Conservation (phyloP, 2,888 invertebrate species). For the Syritta pipiens region DNA sequence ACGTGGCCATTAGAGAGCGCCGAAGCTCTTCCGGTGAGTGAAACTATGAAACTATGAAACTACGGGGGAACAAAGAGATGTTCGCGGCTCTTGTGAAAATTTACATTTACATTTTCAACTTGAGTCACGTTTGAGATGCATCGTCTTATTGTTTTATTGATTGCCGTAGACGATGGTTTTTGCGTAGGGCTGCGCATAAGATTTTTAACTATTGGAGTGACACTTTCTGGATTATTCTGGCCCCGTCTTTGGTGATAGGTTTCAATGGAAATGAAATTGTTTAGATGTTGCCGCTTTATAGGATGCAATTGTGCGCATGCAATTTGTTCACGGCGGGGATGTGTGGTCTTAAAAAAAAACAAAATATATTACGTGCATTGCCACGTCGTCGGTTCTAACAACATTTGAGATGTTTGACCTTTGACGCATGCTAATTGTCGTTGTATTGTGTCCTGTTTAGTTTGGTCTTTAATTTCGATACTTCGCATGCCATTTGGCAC, state of each 20-base stretch:
- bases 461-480: too few species aligned
- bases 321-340: too few species aligned
- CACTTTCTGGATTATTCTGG: background rate
- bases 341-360: too few species aligned
- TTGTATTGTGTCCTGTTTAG: too few species aligned
- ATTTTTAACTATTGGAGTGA: background rate
- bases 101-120: slow-evolving; percentile 31
- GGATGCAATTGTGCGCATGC: slow-evolving; percentile 1
- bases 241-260: background rate
- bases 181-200: background rate
- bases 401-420: too few species aligned
- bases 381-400: too few species aligned
- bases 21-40: slow-evolving; percentile 47
- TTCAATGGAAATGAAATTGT: background rate
- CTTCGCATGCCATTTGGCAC: too few species aligned
- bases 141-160: slow-evolving; percentile 15
- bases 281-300: background rate
- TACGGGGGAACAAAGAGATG: slow-evolving; percentile 6
- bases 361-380: too few species aligned
- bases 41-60: background rate
- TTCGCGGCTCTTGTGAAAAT: slow-evolving; percentile 11
- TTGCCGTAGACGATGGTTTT: background rate
- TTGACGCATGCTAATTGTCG: too few species aligned
- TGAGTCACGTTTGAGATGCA: slow-evolving; percentile 15
- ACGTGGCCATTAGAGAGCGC: slow-evolving; percentile 21